Evolutionary conservation across 2,888 invertebrate species (phyloP).

Genomic region (Patella depressa): DNA sequence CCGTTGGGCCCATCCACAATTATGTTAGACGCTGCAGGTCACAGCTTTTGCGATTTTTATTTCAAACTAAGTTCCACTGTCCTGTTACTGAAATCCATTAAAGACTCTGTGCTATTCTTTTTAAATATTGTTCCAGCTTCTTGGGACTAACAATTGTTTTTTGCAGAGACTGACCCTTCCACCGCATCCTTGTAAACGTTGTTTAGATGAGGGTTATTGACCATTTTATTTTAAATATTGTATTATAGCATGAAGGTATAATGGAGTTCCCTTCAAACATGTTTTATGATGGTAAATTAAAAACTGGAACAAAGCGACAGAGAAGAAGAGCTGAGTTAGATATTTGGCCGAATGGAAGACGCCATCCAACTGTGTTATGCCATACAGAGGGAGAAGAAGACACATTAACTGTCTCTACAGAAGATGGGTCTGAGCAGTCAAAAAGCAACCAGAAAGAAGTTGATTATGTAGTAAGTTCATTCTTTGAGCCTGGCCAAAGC

Average conservation of each 20-base stretch:
- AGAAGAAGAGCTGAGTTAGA: conserved; percentile 44
- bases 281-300: conserved; percentile 78
- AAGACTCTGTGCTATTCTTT: too few species aligned
- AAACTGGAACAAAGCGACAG: conserved; percentile 42
- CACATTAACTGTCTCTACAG: conserved; percentile 25
- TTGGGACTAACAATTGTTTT: too few species aligned
- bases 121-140: too few species aligned
- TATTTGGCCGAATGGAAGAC: conserved; percentile 47
- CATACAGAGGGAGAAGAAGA: conserved; percentile 48
- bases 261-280: conserved; percentile 82
- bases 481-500: too few species aligned
- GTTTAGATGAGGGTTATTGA: too few species aligned
- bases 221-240: not conserved
- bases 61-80: too few species aligned
- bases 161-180: too few species aligned
- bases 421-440: conserved; percentile 33
- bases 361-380: conserved; percentile 51
- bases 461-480: conserved; percentile 46
- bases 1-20: too few species aligned
- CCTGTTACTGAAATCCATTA: too few species aligned
- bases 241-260: conserved; percentile 78
- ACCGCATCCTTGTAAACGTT: too few species aligned
- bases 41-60: too few species aligned
- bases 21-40: too few species aligned
- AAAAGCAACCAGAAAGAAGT: conserved; percentile 45